Base-by-base conservation (phyloP, 2,797 vertebrate species). In the Gadopsis bispinosus region DNA sequence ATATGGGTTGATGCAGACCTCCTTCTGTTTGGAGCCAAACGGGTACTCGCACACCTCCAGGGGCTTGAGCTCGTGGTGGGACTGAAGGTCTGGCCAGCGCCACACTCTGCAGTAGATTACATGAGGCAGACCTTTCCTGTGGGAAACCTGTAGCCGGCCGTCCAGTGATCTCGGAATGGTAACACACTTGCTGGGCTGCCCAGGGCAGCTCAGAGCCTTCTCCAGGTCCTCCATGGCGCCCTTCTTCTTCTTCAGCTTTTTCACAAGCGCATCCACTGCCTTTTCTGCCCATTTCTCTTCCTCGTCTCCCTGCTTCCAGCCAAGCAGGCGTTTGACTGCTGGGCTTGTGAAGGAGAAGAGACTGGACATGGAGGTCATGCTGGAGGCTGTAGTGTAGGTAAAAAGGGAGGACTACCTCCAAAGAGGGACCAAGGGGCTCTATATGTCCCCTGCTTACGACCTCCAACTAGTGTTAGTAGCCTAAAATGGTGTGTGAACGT, bases 221-320 rank as follows among this genome's bases (percentile, higher is more conserved):
- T 99, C 98, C 88, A 99, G 93, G 89, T 99, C 98, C 86, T 99
- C 98, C 98, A 99, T 99, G 73, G 98, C 98, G 14, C 98, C 98
- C 35, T 99, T 99, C 85, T 99, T 99, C 95, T 99, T 99, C 91
- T 99, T 99, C 51, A 99, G 91, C 88, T 99, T 99, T 91, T 99
- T 99, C 3, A 99, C 98, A n/a, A 99, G 94, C 33, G 98, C 98
- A 74, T 99, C 98, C 2, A 99, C 98, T 17, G 98, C 98, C 88
- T 99, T 99, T 89, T 99, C 98, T 4, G 98, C 98, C 98, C 98
- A 99, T 94, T 99, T 99, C 88, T 99, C 98, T 79, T 99, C 98
- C 93, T 99, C 98, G 50, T 99, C 98, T 60, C 98, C 98, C 95
- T 99, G 98, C 88, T 99, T 99, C 98, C 98, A 99, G 90, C 98